Evolutionary conservation across 2,888 invertebrate species (phyloP), one percentile per base, ranked within the genome.

Genomic region (Nipponacmea schrenckii): DNA sequence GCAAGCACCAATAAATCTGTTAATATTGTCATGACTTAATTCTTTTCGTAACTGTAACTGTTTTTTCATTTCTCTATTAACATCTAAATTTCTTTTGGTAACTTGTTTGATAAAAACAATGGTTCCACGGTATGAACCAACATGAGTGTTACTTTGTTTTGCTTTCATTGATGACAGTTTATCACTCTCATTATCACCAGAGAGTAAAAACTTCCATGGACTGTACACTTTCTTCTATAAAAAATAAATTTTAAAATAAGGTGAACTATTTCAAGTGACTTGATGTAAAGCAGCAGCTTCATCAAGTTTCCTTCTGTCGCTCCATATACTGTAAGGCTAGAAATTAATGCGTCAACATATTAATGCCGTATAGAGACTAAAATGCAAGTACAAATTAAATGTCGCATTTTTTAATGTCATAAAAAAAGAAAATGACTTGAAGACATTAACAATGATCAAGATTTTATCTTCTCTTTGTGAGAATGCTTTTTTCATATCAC

Each of bases 101-200:
- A 87, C 74, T 86, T 95, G 95, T 88, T 96, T 96, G 79, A 97
- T 94, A 74, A 97, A 93, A 48, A 98, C 96, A 79, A 84, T 76
- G 3, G 80, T 83, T 24, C 88, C 86, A 67, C 83, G 85, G 77
- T 84, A 88, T 15, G 85, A 81, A 1, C 86, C 87, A 45, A 85
- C 75, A 44, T 78, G 77, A 14, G 81, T 76, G 68, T 74, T 74
- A 27, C 72, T 67, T 12, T 76, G 73, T 14, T 68, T 68, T 12
- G 67, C 67, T n/a, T 67, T 67, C 46, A 66, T 76, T 62, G 68
- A 56, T 48, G 39, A 68, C 48, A 20, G 62, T 62, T 56, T 73
- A 72, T 27, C 75, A 50, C 31, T 78, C 77, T 5, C 78, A 68
- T 20, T 79, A 77, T 64, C 69, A 27, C 69, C 74, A 5, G 75